Conservation (phyloP, 2,113 vertebrate species). For the Embiotoca jacksoni region DNA sequence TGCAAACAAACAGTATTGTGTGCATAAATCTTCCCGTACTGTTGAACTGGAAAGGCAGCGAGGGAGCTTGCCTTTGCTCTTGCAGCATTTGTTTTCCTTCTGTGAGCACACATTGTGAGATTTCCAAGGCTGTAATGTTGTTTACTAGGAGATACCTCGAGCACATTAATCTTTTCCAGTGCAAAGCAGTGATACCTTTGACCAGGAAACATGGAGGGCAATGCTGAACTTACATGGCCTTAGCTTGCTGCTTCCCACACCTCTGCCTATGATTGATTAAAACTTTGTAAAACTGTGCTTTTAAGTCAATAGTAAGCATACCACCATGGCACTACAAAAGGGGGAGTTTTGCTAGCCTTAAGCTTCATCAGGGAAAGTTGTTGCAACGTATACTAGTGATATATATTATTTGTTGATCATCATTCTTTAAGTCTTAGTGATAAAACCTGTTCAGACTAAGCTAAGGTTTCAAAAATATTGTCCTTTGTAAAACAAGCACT, state of each 20-base stretch:
- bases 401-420: neutral
- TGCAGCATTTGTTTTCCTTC: conserved; percentile 63
- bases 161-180: conserved; percentile 72
- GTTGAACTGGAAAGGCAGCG: conserved; percentile 57
- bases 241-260: conserved; percentile 50
- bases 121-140: conserved; percentile 59
- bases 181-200: conserved; percentile 53
- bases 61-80: conserved; percentile 63
- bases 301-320: conserved; percentile 11
- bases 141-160: conserved; percentile 61
- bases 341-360: neutral
- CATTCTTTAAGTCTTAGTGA: neutral
- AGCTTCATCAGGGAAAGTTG: conserved; percentile 9
- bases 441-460: neutral
- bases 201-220: conserved; percentile 64
- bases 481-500: neutral
- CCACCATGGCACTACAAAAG: neutral
- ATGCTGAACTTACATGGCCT: conserved; percentile 61
- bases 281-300: conserved; percentile 41
- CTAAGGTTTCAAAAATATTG: neutral
- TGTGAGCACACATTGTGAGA: conserved; percentile 32
- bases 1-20: conserved; percentile 76
- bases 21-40: conserved; percentile 72
- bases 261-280: conserved; percentile 64
- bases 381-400: neutral